phyloP scores from a whole-genome alignment of 2,888 invertebrate genomes.

The Girardia tigrina region DNA sequence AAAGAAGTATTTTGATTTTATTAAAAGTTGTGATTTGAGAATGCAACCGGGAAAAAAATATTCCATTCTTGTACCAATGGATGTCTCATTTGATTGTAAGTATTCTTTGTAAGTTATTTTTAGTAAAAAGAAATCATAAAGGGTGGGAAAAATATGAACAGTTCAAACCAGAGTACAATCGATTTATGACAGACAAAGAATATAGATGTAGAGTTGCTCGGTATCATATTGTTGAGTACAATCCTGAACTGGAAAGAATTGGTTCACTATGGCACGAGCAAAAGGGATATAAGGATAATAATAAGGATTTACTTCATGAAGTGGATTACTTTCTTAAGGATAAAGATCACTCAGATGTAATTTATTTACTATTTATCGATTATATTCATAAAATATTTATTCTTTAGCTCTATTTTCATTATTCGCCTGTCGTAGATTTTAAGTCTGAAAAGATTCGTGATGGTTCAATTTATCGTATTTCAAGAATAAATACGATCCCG shows the following conservation, averaged over 20 bases:
- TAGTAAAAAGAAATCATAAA: background rate
- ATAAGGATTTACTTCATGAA: slow-evolving; percentile 25
- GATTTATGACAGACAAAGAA: slow-evolving; percentile 30
- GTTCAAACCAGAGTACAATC: slow-evolving; percentile 19
- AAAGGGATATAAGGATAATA: slow-evolving; percentile 21
- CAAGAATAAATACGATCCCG: slow-evolving; percentile 28
- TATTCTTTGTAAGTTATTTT: too few relatives aligned
- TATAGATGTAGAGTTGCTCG: slow-evolving; percentile 32
- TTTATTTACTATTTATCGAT: background rate
- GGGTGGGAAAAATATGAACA: slow-evolving; percentile 29
- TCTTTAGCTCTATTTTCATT: slow-evolving; percentile 31
- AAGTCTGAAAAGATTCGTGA: slow-evolving; percentile 3
- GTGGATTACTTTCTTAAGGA: slow-evolving; percentile 33
- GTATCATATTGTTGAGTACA: slow-evolving; percentile 21
- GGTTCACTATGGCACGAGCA: slow-evolving; percentile 18
- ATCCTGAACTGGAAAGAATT: background rate
- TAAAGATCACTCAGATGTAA: background rate
- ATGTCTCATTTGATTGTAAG: slow-evolving; percentile 27
- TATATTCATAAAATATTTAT: background rate
- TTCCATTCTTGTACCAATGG: slow-evolving; percentile 3
- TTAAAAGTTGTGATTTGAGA: slow-evolving; percentile 8
- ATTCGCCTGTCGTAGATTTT: slow-evolving; percentile 24
- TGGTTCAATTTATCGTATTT: slow-evolving; percentile 25
- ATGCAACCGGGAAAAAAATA: slow-evolving; percentile 26
- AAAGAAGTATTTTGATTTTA: background rate